phyloP scores from a whole-genome alignment of 2,888 invertebrate species.

The Fragum fragum region DNA sequence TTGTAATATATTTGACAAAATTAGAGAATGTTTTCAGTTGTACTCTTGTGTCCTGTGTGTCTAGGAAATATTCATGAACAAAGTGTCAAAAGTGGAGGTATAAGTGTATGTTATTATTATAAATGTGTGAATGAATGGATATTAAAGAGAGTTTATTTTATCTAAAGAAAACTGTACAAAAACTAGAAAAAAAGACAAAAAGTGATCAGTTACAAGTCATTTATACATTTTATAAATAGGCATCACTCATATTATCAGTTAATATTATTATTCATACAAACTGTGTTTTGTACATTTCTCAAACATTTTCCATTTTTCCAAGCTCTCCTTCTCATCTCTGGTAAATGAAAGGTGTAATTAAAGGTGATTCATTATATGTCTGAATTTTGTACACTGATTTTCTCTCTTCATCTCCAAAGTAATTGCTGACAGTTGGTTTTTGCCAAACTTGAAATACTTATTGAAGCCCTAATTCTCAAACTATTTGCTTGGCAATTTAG shows the following conservation, averaged over 20 bases:
- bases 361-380: constrained; percentile 19
- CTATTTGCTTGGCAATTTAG: too few species aligned
- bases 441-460: too few species aligned
- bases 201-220: constrained; percentile 14
- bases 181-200: constrained; percentile 28
- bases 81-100: constrained; percentile 50
- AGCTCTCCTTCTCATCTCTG: constrained; percentile 8
- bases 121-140: constrained; percentile 18
- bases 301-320: constrained; percentile 30
- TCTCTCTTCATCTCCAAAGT: too few species aligned
- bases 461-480: too few species aligned
- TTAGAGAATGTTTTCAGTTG: constrained; percentile 52
- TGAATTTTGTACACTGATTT: not conserved
- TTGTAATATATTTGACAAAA: constrained; percentile 58
- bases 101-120: constrained; percentile 25
- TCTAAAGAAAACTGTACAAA: constrained; percentile 33
- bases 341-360: constrained; percentile 25
- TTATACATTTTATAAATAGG: constrained; percentile 27
- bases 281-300: constrained; percentile 29
- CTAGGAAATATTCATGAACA: constrained; percentile 62
- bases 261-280: constrained; percentile 28
- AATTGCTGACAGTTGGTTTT: too few species aligned
- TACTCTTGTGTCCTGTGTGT: constrained; percentile 36
- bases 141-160: constrained; percentile 33
- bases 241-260: constrained; percentile 22